A percentile compares a stretch with the other conserved stretches of the same genome.
Conservation (phyloP, 2,888 invertebrate species). For the Pseudococcus jackbeardsleyi region DNA sequence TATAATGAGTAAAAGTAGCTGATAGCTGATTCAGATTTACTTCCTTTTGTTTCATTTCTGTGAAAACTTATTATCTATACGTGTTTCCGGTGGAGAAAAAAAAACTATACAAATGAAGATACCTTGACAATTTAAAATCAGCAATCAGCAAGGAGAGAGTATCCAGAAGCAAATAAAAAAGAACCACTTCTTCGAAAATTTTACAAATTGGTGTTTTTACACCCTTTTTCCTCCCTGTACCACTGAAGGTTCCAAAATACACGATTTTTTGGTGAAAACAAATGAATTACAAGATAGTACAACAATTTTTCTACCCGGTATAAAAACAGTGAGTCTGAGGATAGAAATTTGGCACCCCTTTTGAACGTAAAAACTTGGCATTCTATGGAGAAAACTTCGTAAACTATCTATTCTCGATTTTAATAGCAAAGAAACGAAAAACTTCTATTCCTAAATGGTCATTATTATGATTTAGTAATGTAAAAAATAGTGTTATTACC, state of each 20-base stretch:
- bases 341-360: neutral
- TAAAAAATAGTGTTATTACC: neutral
- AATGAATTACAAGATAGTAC: neutral
- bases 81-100: no score
- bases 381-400: neutral
- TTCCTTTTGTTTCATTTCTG: no score
- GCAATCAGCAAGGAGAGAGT: no score
- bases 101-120: no score
- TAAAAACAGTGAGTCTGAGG: neutral
- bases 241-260: neutral
- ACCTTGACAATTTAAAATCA: no score
- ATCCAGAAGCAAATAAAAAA: no score
- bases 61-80: no score
- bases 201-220: no score
- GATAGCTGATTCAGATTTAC: no score
- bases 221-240: neutral
- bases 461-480: slow-evolving; percentile 8
- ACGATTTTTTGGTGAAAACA: neutral
- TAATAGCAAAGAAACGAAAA: neutral
- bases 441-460: slow-evolving; percentile 7
- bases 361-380: neutral
- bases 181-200: no score
- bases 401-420: neutral
- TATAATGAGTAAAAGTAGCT: no score
- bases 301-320: neutral